Evolutionary conservation across 2,888 invertebrate species (phyloP), one percentile per base, ranked within the genome.

Genomic region (Dasysyrphus albostriatus): DNA sequence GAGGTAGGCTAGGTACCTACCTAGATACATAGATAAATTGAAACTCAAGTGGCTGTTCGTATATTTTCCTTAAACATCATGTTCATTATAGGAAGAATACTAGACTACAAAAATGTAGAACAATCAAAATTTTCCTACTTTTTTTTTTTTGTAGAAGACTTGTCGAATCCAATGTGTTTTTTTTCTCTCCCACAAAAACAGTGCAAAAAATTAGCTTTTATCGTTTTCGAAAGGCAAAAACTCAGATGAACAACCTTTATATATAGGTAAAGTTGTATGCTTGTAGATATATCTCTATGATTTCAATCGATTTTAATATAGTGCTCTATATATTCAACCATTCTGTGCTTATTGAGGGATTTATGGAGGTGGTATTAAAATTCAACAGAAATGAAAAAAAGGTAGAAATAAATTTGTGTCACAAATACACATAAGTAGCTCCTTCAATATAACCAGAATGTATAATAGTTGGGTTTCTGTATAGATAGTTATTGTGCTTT

Each of bases 11-110:
- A 7, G 12, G 19, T 19, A 59, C 10, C 61, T 14, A 42, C 9
- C 7, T 3, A 19, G 44, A 39, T 34, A n/a, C n/a, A n/a, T n/a
- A 34, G n/a, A 67, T 24, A 19, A 67, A 49, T 67, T 47, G 19
- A 67, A 49, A 6, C 67, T 67, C 67, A 67, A 67, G 67, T 67
- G 37, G 34, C 67, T 65, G n/a, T 24, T 34, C 58, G 10, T 32
- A n/a, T 16, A 69, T 69, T 29, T 69, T 39, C 69, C 39, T 69
- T 54, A 69, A 69, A 54, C 54, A 54, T 54, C 39, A 39, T 69
- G 51, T 69, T 69, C 69, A 69, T 69, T 69, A n/a, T n/a, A 69
- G 49, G n/a, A 7, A 69, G 51, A 69, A 69, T 69, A 69, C 51
- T 51, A 49, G 69, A 54, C 69, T 39, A 24, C 61, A 42, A 61